Conservation (phyloP, 2,797 vertebrate species). For the Labeo calbasu region DNA sequence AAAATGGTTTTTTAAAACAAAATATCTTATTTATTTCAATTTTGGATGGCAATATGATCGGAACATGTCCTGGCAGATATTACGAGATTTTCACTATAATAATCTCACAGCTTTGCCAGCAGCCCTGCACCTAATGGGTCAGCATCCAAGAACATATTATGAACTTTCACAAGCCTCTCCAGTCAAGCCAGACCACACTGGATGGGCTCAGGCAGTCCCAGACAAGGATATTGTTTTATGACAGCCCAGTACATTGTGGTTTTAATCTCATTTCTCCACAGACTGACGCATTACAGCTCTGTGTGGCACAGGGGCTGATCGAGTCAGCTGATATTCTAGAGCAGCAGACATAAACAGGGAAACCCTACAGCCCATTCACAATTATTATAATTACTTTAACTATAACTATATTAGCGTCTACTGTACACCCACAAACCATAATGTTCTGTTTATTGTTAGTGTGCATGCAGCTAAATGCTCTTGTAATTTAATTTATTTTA, state of each 20-base stretch:
- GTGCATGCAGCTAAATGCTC: too few relatives aligned
- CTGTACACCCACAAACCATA: not conserved
- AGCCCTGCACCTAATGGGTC: conserved; percentile 8
- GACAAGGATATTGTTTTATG: conserved; percentile 39
- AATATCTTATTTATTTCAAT: conserved; percentile 2
- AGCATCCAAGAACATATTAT: conserved; percentile 11
- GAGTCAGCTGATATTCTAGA: conserved; percentile 16
- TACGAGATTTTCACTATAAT: not conserved
- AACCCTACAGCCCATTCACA: not conserved
- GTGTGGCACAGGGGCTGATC: conserved; percentile 33
- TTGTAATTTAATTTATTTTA: too few relatives aligned
- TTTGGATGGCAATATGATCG: not conserved
- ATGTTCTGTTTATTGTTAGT: not conserved
- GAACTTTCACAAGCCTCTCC: conserved; percentile 14
- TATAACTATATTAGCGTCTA: not conserved
- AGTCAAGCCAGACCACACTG: conserved; percentile 24
- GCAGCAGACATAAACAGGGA: conserved; percentile 20
- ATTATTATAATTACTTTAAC: not conserved
- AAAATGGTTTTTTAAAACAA: not conserved
- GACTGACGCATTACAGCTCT: conserved; percentile 20
- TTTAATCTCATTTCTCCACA: conserved; percentile 49
- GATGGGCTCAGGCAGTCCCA: conserved; percentile 29
- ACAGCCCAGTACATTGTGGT: conserved; percentile 29
- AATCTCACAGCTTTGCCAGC: not conserved
- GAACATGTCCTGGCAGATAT: not conserved